These are phyloP conservation scores for Sitta europaea DNA, from an alignment of 2,113 vertebrate genomes.

Conservation along the genomic window DNA sequence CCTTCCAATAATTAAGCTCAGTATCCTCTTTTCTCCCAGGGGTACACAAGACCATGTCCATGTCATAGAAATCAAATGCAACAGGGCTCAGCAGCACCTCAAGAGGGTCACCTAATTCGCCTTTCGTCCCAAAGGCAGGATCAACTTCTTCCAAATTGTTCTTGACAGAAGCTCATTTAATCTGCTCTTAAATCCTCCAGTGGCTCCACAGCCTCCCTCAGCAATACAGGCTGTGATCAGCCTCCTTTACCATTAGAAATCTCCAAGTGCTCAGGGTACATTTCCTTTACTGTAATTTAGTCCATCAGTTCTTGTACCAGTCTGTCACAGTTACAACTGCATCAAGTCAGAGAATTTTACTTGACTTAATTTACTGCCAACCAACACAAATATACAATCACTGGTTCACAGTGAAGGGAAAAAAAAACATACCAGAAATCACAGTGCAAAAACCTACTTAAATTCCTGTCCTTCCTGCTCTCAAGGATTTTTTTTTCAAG, in stretches of 20 bases:
- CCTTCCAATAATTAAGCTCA: not conserved
- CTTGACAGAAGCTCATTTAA: slow-evolving; percentile 56
- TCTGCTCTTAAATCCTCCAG: slow-evolving; percentile 46
- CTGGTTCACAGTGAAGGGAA: not conserved
- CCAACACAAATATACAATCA: not conserved
- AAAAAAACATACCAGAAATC: not conserved
- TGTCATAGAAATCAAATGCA: slow-evolving; percentile 26
- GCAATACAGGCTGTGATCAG: not conserved
- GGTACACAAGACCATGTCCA: not conserved
- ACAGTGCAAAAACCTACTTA: not conserved
- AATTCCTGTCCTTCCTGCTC: not conserved
- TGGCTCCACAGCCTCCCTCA: not conserved
- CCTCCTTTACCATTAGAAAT: not conserved
- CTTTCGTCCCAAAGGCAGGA: not conserved
- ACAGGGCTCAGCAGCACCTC: slow-evolving; percentile 19
- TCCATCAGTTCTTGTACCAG: not conserved
- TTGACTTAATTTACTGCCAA: not conserved
- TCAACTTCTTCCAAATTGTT: slow-evolving; percentile 41
- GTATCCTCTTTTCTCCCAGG: not conserved
- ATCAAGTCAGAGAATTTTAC: not conserved
- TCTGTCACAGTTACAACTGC: not conserved
- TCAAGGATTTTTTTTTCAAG: not conserved
- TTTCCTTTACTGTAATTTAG: slow-evolving; percentile 10
- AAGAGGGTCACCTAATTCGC: slow-evolving; percentile 18
- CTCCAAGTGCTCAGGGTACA: not conserved